A percentile compares a stretch with the other conserved stretches of the same genome.
Evolutionary conservation across 2,797 vertebrate species (phyloP).

Genomic region (Orestias chungarensis): DNA sequence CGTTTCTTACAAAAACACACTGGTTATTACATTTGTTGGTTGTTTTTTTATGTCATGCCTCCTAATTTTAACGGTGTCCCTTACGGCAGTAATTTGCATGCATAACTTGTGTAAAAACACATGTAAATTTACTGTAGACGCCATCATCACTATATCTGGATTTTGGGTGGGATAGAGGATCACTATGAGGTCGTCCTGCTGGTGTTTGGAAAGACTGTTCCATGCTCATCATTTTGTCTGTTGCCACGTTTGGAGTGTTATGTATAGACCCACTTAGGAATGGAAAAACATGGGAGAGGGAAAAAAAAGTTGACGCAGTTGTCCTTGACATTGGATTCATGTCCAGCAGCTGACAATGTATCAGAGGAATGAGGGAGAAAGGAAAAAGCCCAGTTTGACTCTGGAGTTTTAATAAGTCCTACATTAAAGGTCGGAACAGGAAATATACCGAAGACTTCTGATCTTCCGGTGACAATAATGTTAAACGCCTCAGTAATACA

Average conservation of each 20-base stretch:
- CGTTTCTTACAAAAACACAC: not conserved
- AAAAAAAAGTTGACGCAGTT: conserved; percentile 54
- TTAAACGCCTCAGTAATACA: not conserved
- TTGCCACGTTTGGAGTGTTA: conserved; percentile 79
- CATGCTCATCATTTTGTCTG: conserved; percentile 67
- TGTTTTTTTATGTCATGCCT: not conserved
- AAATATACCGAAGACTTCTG: not conserved
- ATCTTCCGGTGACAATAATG: not conserved
- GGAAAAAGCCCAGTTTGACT: conserved; percentile 43
- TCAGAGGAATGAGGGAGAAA: conserved; percentile 23
- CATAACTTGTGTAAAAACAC: not conserved
- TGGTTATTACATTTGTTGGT: not conserved
- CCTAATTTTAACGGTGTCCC: not conserved
- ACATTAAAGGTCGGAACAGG: not conserved
- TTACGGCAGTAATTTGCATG: not conserved
- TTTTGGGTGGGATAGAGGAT: conserved; percentile 28
- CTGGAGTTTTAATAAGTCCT: conserved; percentile 44
- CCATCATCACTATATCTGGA: not conserved
- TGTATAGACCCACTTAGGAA: conserved; percentile 81
- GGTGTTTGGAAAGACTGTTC: conserved; percentile 73
- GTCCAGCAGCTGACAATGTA: conserved; percentile 35
- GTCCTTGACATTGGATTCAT: conserved; percentile 66
- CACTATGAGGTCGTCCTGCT: conserved; percentile 70
- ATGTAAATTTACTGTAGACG: not conserved
- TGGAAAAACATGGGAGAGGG: conserved; percentile 67